Conservation (phyloP, 2,888 invertebrate genomes). For the Pemphredon lugubris region DNA sequence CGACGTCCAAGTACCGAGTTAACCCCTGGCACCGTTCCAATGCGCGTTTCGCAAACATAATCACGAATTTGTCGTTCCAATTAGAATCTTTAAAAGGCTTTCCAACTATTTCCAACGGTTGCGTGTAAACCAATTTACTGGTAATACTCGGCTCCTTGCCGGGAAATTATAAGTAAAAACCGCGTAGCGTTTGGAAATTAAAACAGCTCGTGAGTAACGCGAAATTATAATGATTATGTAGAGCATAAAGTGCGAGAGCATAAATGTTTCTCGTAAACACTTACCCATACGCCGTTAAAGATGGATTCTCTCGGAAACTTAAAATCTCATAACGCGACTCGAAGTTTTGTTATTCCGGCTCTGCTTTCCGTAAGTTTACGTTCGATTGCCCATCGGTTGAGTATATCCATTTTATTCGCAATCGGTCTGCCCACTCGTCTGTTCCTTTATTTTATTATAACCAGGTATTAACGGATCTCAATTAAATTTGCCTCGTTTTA, state of each 20-base stretch:
- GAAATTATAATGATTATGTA: too few relatives aligned
- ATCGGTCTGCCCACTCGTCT: conserved; percentile 34
- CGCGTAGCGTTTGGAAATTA: too few relatives aligned
- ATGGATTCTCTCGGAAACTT: conserved; percentile 1
- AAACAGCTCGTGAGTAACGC: too few relatives aligned
- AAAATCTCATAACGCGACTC: too few relatives aligned
- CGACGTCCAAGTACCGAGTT: conserved; percentile 49
- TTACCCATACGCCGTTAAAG: background rate
- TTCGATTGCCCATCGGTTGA: conserved; percentile 27
- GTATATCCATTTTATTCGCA: conserved; percentile 28
- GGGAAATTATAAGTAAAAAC: too few relatives aligned
- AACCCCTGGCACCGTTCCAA: conserved; percentile 61
- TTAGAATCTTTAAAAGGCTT: background rate
- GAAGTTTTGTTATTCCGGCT: conserved; percentile 21
- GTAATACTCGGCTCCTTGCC: too few relatives aligned
- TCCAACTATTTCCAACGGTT: background rate
- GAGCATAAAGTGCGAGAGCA: too few relatives aligned
- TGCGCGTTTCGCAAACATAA: conserved; percentile 39
- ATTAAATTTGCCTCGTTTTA: conserved; percentile 24
- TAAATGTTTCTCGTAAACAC: background rate
- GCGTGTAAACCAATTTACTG: background rate
- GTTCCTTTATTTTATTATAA: conserved; percentile 53
- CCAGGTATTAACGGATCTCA: conserved; percentile 52
- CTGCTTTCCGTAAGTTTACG: conserved; percentile 27
- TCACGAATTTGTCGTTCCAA: conserved; percentile 43